These are phyloP conservation scores for Mirza zaza DNA, from an alignment of 2,113 vertebrate species.

Conservation along the genomic window DNA sequence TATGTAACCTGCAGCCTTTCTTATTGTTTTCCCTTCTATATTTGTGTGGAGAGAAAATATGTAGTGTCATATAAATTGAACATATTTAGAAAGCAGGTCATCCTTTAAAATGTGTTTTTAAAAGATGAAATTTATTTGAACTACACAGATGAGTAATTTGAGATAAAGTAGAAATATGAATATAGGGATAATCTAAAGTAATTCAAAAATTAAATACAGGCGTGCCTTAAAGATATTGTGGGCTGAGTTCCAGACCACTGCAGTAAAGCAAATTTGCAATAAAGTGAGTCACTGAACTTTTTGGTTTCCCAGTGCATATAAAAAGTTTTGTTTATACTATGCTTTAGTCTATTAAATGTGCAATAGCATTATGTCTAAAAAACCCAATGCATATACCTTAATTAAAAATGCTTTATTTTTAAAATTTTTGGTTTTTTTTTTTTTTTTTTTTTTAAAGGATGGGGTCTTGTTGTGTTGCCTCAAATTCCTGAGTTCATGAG, in stretches of 20 bases:
- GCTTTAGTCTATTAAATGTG: not conserved
- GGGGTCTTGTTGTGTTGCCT: not conserved
- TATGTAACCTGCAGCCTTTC: conserved; percentile 1
- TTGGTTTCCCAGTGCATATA: not conserved
- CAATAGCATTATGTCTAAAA: not conserved
- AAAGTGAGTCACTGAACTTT: not conserved
- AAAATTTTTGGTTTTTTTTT: not conserved
- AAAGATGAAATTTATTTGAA: conserved; percentile 52
- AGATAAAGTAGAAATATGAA: conserved; percentile 41
- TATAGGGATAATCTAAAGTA: conserved; percentile 14
- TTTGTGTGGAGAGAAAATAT: conserved; percentile 1
- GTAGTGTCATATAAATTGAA: not conserved
- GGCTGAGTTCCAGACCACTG: not conserved
- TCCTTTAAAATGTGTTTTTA: conserved; percentile 17
- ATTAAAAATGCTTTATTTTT: not conserved
- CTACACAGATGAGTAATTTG: not conserved
- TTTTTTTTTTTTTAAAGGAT: not conserved
- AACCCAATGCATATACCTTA: not conserved
- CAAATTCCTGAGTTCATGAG: not conserved
- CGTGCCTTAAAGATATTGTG: not conserved
- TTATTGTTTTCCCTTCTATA: not conserved
- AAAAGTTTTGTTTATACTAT: not conserved
- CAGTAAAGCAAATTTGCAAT: not conserved
- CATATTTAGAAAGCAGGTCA: conserved; percentile 43
- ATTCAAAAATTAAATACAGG: not conserved